Base-by-base conservation (phyloP, 2,797 vertebrate genomes). In the Pelodytes ibericus region DNA sequence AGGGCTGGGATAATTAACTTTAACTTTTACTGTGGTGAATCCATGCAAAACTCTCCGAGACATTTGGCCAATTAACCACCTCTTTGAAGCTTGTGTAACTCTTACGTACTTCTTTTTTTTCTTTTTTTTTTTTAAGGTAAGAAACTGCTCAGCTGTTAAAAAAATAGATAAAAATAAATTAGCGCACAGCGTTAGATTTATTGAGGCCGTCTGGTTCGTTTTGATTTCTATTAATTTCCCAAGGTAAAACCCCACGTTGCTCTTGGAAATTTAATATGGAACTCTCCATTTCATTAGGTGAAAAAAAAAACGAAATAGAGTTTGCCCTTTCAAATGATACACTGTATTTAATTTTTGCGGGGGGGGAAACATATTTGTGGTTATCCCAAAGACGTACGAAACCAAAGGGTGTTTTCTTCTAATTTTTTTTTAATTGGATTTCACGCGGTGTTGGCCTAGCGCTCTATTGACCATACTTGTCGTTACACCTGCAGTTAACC, bases 1-100 rank as follows among this genome's bases (percentile, higher is more conserved):
- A 87, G 82, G 84, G 67, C 72, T 80, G 73, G 85, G 87, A 83
- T 87, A 88, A 91, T 92, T 90, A 89, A 90, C 88, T 90, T 91
- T 91, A 86, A 91, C 84, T 90, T 83, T 74, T 84, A 83, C 79
- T 83, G 64, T 73, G 72, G 85, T 84, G 87, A 89, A 87, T 85
- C 85, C 87, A 88, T 88, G 87, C 86, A 90, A 89, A 86, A 83
- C 84, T 84, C 85, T 84, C 73, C 66, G 84, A 90, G 84, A 79
- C 80, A 82, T 85, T 89, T 85, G 79, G 82, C 83, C 89, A 90
- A 86, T 90, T 90, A n/a, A 88, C 79, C 75, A 65, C 79, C 74
- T 86, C 84, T 90, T 91, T 80, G 83, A 86, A 87, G 85, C 77
- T 71, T 83, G 83, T 83, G 76, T 77, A 86, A 86, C n/a, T 25